Evolutionary conservation across 2,113 vertebrate genomes (phyloP).

Genomic region (Ibidorhyncha struthersii): DNA sequence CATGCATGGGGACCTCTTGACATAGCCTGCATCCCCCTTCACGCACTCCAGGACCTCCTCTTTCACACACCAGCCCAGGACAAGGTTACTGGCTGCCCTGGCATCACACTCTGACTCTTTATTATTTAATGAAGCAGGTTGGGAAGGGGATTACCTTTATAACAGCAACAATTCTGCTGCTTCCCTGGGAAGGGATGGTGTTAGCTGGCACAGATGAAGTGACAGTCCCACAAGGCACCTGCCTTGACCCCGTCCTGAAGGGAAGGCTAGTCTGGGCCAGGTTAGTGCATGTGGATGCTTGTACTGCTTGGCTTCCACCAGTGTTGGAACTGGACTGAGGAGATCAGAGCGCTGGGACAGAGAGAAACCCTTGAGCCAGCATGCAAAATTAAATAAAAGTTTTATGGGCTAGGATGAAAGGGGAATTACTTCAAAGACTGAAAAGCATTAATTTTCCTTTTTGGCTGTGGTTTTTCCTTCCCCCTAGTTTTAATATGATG

Average conservation of each 20-base stretch:
- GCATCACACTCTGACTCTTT: background rate
- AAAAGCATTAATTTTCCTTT: slow-evolving; percentile 34
- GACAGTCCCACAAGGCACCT: background rate
- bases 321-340: background rate
- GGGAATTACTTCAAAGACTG: slow-evolving; percentile 40
- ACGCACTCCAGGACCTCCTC: background rate
- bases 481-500: slow-evolving; percentile 56
- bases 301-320: background rate
- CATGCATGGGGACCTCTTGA: background rate
- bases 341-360: background rate
- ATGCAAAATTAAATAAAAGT: slow-evolving; percentile 11
- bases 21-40: background rate
- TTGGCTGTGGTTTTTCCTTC: background rate
- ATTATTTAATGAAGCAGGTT: background rate
- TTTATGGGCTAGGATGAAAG: slow-evolving; percentile 35
- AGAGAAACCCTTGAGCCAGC: background rate
- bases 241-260: background rate
- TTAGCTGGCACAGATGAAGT: background rate
- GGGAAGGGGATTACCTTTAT: background rate
- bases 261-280: background rate
- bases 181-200: background rate
- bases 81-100: background rate
- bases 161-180: background rate
- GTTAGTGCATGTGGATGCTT: rapidly evolving
- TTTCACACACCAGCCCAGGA: background rate